These are phyloP conservation scores for Corythaeola cristata DNA, from an alignment of 2,113 vertebrate species.

Conservation along the genomic window DNA sequence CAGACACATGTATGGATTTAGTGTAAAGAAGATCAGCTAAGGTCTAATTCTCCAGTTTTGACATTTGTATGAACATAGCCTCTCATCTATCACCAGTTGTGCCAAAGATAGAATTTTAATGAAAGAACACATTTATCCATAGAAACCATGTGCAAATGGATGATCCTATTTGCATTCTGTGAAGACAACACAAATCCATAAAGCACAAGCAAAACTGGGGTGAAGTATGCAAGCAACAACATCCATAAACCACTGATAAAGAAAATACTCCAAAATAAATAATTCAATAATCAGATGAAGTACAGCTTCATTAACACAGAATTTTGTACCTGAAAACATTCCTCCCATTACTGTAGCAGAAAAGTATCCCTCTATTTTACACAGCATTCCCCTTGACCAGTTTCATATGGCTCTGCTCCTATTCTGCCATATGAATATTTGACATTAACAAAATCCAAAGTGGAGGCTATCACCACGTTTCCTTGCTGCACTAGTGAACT, in stretches of 20 bases:
- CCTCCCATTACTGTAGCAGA: background rate
- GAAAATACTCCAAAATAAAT: background rate
- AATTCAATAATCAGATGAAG: background rate
- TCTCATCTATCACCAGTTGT: background rate
- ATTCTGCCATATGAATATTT: background rate
- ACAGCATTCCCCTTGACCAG: background rate
- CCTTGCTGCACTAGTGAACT: background rate
- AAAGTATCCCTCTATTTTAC: background rate
- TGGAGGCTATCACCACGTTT: too few relatives aligned
- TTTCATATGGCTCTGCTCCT: rapidly evolving
- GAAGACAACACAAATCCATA: background rate
- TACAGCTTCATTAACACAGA: background rate
- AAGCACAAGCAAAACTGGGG: background rate
- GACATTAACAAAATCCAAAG: background rate
- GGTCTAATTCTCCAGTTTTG: background rate
- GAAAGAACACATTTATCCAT: background rate
- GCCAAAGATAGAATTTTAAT: background rate
- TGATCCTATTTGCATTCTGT: background rate
- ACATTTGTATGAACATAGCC: background rate
- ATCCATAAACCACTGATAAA: background rate
- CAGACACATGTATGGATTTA: background rate
- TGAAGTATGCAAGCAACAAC: background rate
- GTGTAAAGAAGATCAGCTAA: background rate
- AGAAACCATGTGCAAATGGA: background rate
- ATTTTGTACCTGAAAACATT: background rate